Evolutionary conservation across 2,113 vertebrate genomes (phyloP).

Genomic region (Tragelaphus strepsiceros): DNA sequence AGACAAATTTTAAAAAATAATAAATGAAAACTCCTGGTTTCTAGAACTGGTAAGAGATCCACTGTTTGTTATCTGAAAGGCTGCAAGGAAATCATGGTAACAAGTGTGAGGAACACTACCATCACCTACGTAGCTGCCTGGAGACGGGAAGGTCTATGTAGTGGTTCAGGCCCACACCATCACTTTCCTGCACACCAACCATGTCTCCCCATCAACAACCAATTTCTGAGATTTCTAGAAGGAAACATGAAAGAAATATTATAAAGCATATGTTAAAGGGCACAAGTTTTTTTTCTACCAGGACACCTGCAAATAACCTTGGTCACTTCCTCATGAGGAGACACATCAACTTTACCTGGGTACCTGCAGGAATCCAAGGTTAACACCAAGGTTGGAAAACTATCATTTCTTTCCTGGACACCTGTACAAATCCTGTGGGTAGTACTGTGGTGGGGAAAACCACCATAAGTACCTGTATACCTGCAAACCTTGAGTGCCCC

Average conservation of each 20-base stretch:
- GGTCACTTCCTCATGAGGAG: too few relatives aligned
- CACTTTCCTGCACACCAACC: too few relatives aligned
- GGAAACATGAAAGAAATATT: background rate
- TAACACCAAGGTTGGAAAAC: background rate
- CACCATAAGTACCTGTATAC: background rate
- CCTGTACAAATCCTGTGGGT: background rate
- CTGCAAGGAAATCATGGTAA: background rate
- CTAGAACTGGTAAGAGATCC: background rate
- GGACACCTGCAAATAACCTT: background rate
- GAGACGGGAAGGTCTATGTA: too few relatives aligned
- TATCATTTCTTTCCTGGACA: background rate
- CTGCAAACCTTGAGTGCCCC: fast-evolving
- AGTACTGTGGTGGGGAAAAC: background rate
- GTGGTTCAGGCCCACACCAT: background rate
- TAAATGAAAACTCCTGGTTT: background rate
- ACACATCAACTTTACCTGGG: background rate
- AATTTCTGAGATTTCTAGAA: background rate
- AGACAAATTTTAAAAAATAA: background rate
- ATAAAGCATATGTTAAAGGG: background rate
- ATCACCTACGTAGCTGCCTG: background rate
- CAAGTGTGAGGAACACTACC: background rate
- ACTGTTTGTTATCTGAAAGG: background rate
- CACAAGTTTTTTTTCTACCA: background rate
- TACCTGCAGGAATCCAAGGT: background rate
- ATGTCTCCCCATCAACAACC: fast-evolving